Evolutionary conservation across 2,888 invertebrate species (phyloP).

Genomic region (Lasioglossum malachurum): DNA sequence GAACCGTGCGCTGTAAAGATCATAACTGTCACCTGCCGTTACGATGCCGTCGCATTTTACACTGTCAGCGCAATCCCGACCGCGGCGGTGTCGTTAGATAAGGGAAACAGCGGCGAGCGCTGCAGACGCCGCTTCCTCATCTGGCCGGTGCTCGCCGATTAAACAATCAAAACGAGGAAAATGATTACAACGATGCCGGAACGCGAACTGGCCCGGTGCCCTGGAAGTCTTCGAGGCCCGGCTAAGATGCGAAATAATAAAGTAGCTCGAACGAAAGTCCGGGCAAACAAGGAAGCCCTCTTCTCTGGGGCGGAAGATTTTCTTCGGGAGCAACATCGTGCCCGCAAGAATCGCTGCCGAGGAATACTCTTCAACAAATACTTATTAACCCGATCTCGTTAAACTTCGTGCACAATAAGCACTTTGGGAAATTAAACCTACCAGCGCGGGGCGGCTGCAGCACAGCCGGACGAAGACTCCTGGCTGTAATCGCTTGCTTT

Average conservation of each 20-base stretch:
- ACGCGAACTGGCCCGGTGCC: neutral
- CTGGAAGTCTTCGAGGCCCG: neutral
- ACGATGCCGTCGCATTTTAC: constrained; percentile 50
- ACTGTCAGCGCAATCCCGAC: constrained; percentile 38
- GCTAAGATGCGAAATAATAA: neutral
- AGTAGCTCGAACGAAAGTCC: neutral
- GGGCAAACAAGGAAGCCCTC: neutral
- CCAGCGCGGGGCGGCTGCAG: neutral
- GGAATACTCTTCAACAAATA: neutral
- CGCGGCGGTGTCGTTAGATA: constrained; percentile 27
- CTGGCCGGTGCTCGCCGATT: neutral
- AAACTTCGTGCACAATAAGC: constrained; percentile 22
- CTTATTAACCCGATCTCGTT: constrained; percentile 23
- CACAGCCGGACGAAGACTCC: neutral
- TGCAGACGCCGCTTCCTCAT: neutral
- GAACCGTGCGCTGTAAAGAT: constrained; percentile 57
- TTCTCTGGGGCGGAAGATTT: neutral
- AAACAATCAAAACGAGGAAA: constrained; percentile 21
- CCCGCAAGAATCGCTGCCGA: neutral
- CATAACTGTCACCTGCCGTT: constrained; percentile 50
- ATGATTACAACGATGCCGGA: neutral
- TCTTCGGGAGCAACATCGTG: neutral
- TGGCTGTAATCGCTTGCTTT: neutral
- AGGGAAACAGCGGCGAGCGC: constrained; percentile 26
- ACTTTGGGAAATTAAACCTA: constrained; percentile 19